A percentile compares a stretch with the other conserved stretches of the same genome.
Evolutionary conservation across 2,888 invertebrate genomes (phyloP).

Genomic region (Mycalesis mineus): DNA sequence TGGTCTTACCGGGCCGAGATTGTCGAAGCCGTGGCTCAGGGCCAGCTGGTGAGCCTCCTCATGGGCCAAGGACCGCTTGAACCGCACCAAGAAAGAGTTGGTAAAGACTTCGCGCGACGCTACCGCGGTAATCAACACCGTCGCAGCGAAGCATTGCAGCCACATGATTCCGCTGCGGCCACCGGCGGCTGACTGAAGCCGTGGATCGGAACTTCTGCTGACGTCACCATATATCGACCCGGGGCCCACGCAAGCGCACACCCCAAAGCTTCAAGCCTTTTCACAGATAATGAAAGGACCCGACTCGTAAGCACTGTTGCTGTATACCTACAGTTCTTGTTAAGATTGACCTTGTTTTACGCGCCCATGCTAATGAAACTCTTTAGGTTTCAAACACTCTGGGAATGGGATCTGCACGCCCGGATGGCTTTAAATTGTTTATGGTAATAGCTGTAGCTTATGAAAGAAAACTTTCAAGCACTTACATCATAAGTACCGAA

Average conservation of each 20-base stretch:
- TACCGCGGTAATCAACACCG: slow-evolving; percentile 61
- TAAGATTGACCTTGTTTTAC: slow-evolving; percentile 28
- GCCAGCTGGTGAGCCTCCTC: slow-evolving; percentile 90
- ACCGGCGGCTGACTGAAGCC: slow-evolving; percentile 68
- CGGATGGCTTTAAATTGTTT: not conserved
- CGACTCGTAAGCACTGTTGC: slow-evolving; percentile 46
- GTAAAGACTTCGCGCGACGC: slow-evolving; percentile 88
- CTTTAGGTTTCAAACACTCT: not conserved
- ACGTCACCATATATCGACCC: slow-evolving; percentile 74
- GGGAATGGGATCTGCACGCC: not conserved
- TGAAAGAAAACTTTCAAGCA: too few species aligned
- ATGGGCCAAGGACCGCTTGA: slow-evolving; percentile 87
- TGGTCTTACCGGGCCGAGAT: slow-evolving; percentile 93
- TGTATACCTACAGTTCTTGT: slow-evolving; percentile 35
- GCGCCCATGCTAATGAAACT: slow-evolving; percentile 5
- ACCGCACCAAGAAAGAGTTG: slow-evolving; percentile 95
- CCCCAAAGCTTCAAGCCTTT: slow-evolving; percentile 32
- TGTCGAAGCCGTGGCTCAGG: slow-evolving; percentile 93
- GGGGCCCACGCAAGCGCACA: slow-evolving; percentile 57
- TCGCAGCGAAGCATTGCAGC: slow-evolving; percentile 66
- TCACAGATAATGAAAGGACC: slow-evolving; percentile 54
- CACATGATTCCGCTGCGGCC: slow-evolving; percentile 69
- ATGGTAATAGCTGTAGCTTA: not conserved
- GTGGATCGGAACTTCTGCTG: slow-evolving; percentile 55
- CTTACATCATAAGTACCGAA: too few species aligned